Conservation (phyloP, 2,113 vertebrate species). For the Arizona elegans region DNA sequence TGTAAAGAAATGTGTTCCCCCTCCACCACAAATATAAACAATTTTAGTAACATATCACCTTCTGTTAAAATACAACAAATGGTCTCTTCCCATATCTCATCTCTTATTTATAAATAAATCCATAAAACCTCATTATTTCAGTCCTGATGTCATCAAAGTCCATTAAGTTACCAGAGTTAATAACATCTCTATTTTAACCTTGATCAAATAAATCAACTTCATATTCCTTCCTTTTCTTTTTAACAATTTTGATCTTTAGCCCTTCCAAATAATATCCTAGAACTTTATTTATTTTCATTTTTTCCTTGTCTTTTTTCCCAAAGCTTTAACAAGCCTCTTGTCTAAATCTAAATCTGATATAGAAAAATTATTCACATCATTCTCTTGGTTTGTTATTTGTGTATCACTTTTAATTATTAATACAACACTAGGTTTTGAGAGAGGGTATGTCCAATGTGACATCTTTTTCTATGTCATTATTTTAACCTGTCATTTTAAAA, state of each 20-base stretch:
- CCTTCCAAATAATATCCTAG: not conserved
- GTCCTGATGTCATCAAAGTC: not conserved
- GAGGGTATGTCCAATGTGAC: not conserved
- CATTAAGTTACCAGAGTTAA: not conserved
- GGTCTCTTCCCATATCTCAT: not conserved
- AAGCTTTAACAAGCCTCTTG: not conserved
- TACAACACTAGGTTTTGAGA: not conserved
- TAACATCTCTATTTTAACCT: not conserved
- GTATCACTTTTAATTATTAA: not conserved
- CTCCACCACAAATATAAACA: not conserved
- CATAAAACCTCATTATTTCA: not conserved
- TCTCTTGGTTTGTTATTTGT: not conserved
- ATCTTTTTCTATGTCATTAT: not conserved
- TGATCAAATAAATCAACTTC: not conserved
- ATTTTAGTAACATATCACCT: not conserved
- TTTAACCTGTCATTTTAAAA: not conserved
- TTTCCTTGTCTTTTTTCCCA: not conserved
- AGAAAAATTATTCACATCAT: not conserved
- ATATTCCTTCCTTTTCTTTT: not conserved
- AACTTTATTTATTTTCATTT: not conserved
- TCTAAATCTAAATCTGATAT: not conserved
- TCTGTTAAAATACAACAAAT: not conserved
- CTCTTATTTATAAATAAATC: not conserved
- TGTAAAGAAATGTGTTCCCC: not conserved
- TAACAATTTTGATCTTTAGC: not conserved